Evolutionary conservation across 2,113 vertebrate species (phyloP), one percentile per base, ranked within the genome.

Genomic region (Xerus inauris): DNA sequence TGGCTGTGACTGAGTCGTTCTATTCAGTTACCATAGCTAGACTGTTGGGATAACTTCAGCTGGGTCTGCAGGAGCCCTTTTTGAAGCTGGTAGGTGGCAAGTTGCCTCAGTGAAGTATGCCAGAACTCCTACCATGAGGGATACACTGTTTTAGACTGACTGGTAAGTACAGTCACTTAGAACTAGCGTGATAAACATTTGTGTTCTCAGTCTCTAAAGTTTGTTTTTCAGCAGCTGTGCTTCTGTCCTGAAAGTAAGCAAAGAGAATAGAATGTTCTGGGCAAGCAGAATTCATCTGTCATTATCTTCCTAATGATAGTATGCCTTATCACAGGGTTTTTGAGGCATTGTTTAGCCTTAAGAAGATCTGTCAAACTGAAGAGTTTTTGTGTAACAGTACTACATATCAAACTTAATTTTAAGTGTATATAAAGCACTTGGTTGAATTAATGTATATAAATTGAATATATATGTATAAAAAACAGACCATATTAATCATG

Each of bases 311-410:
- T 69, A 17, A 57, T 45, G 62, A 79, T 42, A 84, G 24, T 54
- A 42, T 65, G n/a, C 59, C 47, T 57, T 69, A n/a, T 54, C 59
- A 51, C 47, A 49, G 65, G 69, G 5, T 45, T 86, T 90, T 73
- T 77, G 54, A 93, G 22, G 67, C 51, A 65, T 59, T 64, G 5
- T 64, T 95, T 84, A 87, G n/a, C 45, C 24, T 51, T 95, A 92
- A 83, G 45, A 30, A 95, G 59, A 28, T 69, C 87, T 90, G 40
- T 77, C 82, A 89, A 86, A 89, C 49, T 64, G 45, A 86, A 79
- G 49, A 82, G 4, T 72, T 82, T 85, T 84, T 94, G 14, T 71
- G 17, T 75, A 73, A 87, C 24, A n/a, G 7, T 79, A 2, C 20
- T 83, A 22, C 28, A 51, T 10, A 47, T 47, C 14, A 94, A 77